Evolutionary conservation across 2,113 vertebrate species (phyloP).

Genomic region (Muntiacus muntjak): DNA sequence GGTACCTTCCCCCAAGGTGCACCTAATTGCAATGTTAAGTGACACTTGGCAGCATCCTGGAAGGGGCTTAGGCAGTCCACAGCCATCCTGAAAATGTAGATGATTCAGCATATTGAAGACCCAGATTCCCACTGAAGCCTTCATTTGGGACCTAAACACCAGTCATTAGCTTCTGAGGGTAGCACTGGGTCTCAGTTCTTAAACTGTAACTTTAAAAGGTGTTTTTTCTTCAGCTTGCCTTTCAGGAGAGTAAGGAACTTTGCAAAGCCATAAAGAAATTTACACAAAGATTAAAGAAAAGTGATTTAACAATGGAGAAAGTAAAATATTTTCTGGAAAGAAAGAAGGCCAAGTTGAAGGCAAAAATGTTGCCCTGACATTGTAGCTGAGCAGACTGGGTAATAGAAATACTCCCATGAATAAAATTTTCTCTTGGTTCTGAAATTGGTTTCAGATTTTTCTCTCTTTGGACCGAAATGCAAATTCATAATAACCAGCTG

Average conservation of each 20-base stretch:
- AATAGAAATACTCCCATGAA: not conserved
- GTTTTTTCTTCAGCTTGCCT: constrained; percentile 35
- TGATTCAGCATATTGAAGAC: not conserved
- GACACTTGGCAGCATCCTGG: constrained; percentile 69
- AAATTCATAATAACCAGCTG: not conserved
- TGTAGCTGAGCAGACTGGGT: not conserved
- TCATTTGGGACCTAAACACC: not conserved
- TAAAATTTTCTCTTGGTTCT: constrained; percentile 51
- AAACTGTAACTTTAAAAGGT: not conserved
- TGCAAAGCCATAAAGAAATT: constrained; percentile 41
- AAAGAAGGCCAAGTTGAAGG: constrained; percentile 68
- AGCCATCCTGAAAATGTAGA: constrained; percentile 52
- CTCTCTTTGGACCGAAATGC: not conserved
- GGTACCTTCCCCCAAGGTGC: constrained; percentile 61
- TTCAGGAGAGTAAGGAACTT: not conserved
- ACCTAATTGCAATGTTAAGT: constrained; percentile 72
- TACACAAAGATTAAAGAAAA: constrained; percentile 23
- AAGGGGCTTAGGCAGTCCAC: constrained; percentile 64
- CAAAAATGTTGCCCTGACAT: not conserved
- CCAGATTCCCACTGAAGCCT: not conserved
- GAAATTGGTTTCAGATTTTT: not conserved
- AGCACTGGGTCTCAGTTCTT: not conserved
- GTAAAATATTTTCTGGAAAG: constrained; percentile 72
- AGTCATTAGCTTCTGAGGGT: not conserved
- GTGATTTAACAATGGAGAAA: constrained; percentile 8